Evolutionary conservation across 1,140 invertebrate genomes (phyloP).

Genomic region (Procambarus clarkii): DNA sequence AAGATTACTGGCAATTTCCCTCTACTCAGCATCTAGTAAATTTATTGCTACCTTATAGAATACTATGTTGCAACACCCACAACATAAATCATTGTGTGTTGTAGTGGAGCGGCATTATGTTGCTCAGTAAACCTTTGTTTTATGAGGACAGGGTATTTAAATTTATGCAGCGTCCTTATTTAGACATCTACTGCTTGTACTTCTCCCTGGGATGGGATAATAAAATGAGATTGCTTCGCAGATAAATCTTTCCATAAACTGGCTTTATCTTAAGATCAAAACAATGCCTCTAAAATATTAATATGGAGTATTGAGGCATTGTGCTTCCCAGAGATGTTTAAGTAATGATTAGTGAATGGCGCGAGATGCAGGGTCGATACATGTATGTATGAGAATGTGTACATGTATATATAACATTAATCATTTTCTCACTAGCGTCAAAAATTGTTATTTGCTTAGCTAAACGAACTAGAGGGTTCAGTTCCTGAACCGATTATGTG

Average conservation of each 20-base stretch:
- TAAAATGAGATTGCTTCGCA: conserved; percentile 1
- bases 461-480: too few relatives aligned
- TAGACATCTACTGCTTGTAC: neutral
- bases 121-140: conserved; percentile 7
- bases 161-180: conserved; percentile 2
- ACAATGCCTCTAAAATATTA: too few relatives aligned
- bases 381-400: too few relatives aligned
- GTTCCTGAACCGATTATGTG: too few relatives aligned
- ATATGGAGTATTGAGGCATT: too few relatives aligned
- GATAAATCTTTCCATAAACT: neutral
- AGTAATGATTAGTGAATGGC: too few relatives aligned
- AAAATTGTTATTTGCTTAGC: too few relatives aligned
- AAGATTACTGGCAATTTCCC: neutral
- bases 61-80: neutral
- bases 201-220: conserved; percentile 5
- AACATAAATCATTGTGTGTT: neutral
- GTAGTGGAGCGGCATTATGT: conserved; percentile 4
- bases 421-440: too few relatives aligned
- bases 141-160: conserved; percentile 13
- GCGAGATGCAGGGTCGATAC: too few relatives aligned
- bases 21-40: neutral
- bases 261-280: too few relatives aligned
- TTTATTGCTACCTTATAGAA: conserved; percentile 6
- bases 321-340: too few relatives aligned
- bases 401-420: too few relatives aligned